These are phyloP conservation scores for Ceyx melanurus DNA, from an alignment of 2,113 vertebrate species.

Conservation along the genomic window DNA sequence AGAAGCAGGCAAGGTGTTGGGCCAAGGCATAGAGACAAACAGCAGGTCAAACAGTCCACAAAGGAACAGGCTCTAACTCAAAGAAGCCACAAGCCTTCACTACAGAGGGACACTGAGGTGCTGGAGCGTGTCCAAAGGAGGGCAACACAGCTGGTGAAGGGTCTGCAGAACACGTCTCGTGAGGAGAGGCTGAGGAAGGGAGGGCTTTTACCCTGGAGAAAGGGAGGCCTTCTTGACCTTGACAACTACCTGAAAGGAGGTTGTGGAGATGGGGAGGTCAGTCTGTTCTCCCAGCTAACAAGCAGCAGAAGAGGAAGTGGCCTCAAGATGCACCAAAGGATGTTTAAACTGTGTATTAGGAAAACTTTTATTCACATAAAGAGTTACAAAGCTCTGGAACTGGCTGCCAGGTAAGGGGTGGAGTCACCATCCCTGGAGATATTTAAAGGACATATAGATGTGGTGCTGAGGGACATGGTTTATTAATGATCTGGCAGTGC, in stretches of 20 bases:
- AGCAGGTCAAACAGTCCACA: background rate
- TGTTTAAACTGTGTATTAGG: background rate
- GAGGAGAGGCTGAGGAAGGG: background rate
- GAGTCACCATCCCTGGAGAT: background rate
- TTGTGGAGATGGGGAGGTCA: background rate
- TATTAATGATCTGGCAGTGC: background rate
- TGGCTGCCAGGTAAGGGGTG: background rate
- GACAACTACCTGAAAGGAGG: background rate
- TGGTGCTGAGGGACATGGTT: background rate
- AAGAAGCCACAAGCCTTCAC: background rate
- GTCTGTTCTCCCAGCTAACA: background rate
- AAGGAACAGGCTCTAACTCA: background rate
- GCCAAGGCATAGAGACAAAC: background rate
- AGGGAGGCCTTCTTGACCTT: background rate
- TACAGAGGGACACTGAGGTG: background rate
- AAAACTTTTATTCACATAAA: background rate
- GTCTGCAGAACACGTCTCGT: no score
- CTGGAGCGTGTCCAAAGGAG: background rate
- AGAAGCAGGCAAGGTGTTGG: background rate
- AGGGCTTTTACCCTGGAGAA: background rate
- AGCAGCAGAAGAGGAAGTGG: background rate
- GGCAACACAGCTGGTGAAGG: background rate
- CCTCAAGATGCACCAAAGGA: background rate
- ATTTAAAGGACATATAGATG: background rate
- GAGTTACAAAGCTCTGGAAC: no score